Conservation (phyloP, 2,888 invertebrate species). For the Achlya flavicornis region DNA sequence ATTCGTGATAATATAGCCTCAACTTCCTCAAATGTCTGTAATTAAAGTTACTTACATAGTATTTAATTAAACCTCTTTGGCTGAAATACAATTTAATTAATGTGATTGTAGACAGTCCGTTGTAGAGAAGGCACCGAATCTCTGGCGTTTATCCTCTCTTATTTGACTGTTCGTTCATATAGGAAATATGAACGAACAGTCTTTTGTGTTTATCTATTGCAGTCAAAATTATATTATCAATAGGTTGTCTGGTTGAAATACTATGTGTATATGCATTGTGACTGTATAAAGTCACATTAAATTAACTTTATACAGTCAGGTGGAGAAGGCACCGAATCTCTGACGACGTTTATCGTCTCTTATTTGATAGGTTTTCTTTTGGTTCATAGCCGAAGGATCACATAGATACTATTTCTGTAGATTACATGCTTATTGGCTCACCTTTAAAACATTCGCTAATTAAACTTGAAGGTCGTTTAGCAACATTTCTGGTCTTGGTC, state of each 20-base stretch:
- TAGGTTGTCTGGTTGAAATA: too few relatives aligned
- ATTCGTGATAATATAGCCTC: not conserved
- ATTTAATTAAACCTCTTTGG: constrained; percentile 6
- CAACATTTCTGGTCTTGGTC: constrained; percentile 41
- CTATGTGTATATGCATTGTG: too few relatives aligned
- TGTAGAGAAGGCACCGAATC: not conserved
- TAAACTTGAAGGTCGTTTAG: constrained; percentile 31
- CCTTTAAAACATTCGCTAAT: not conserved
- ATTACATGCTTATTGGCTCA: not conserved
- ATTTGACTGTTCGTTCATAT: too few relatives aligned
- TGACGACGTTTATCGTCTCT: too few relatives aligned
- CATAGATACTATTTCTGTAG: not conserved
- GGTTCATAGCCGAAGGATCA: too few relatives aligned
- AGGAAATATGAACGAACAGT: too few relatives aligned
- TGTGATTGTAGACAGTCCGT: not conserved
- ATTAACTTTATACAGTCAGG: too few relatives aligned
- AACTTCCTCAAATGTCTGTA: not conserved
- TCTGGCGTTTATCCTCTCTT: not conserved
- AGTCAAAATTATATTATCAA: too few relatives aligned
- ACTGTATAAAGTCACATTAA: too few relatives aligned
- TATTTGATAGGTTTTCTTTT: too few relatives aligned
- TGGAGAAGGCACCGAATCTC: too few relatives aligned
- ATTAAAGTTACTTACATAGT: constrained; percentile 6
- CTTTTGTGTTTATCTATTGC: too few relatives aligned
- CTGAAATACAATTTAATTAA: not conserved